Evolutionary conservation across 2,113 vertebrate genomes (phyloP), one percentile per base, ranked within the genome.

Genomic region (Cryptomyrus ogoouensis): DNA sequence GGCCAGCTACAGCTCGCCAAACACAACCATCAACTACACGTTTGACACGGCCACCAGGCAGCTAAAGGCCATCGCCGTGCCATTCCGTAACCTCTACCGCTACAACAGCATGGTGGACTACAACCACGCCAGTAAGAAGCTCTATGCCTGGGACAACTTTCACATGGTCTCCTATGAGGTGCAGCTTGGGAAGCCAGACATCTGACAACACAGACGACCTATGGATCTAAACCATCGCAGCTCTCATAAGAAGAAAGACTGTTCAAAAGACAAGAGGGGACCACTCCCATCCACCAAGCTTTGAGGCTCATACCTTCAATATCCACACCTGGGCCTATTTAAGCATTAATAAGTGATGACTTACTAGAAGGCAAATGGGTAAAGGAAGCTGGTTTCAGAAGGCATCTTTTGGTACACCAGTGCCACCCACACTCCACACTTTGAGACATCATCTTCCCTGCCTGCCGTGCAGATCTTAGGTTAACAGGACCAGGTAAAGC

Each of bases 31-130:
- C 94, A 99, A 97, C 95, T 97, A 97, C 0, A 95, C 96, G 89
- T 99, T 96, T 0, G 92, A 97, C 95, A 98, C 97, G 0, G 66
- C 90, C 77, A 97, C 94, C 0, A 56, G 96, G 84, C 93, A 91
- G 91, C 96, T 97, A 92, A 95, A 93, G 85, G 83, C 94, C 0
- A n/a, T 97, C n/a, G 89, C 92, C 85, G 91, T 99, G 90, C 97
- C 96, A 0, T 97, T 99, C 87, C 94, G 93, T 93, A 99, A 98
- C 92, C 96, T 94, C 92, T 96, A 97, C 91, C 94, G 93, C 87
- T 99, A 99, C 94, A 97, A 95, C 96, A 98, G 97, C 95, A 99
- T 98, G 98, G 74, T 98, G 6, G 98, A 99, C 94, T 99, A 99
- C 92, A 98, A 96, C 93, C 96, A 96, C 0, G 90, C 94, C 0